phyloP scores from a whole-genome alignment of 2,797 vertebrate genomes.

The Adelosebastes latens region DNA sequence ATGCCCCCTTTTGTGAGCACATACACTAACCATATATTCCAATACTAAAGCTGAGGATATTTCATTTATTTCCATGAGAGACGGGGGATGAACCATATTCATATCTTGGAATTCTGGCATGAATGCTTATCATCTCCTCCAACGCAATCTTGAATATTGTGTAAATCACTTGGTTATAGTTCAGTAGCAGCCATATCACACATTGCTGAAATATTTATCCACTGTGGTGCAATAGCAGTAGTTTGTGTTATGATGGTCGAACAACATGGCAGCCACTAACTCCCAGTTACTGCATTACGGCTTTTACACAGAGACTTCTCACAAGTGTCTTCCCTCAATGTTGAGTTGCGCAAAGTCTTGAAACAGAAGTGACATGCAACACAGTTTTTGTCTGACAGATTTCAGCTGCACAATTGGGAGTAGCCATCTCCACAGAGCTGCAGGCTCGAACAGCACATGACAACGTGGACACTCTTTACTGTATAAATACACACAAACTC shows the following conservation, averaged over 20 bases:
- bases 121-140: neutral
- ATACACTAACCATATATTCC: neutral
- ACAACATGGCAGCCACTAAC: slow-evolving; percentile 6
- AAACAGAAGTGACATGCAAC: neutral
- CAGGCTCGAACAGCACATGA: neutral
- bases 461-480: neutral
- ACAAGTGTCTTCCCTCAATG: neutral
- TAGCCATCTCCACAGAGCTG: neutral
- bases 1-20: neutral
- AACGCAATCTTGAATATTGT: slow-evolving; percentile 14
- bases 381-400: neutral
- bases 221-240: slow-evolving; percentile 15
- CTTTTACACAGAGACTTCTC: neutral
- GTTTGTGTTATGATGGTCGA: slow-evolving; percentile 16
- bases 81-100: neutral
- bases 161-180: slow-evolving; percentile 13
- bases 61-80: neutral
- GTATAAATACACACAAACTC: slow-evolving; percentile 29
- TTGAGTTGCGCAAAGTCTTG: neutral
- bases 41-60: neutral
- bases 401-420: slow-evolving; percentile 15
- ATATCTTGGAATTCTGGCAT: neutral
- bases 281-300: neutral
- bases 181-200: slow-evolving; percentile 6
- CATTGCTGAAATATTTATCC: slow-evolving; percentile 29